Conservation (phyloP, 1,140 invertebrate genomes). For the Lethrus apterus region DNA sequence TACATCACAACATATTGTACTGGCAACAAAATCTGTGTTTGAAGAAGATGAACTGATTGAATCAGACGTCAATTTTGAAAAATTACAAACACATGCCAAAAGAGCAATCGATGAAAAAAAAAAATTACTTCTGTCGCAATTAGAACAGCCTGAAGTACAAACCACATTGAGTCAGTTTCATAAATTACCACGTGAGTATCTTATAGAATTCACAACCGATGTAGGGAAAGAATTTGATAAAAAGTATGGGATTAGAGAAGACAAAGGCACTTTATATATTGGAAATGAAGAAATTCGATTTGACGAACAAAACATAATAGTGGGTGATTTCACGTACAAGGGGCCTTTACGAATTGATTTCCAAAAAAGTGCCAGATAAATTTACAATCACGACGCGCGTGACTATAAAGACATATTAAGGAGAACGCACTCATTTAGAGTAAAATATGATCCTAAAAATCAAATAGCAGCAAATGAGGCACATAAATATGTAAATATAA, state of each 20-base stretch:
- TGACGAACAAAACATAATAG: background rate
- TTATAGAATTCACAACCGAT: too few relatives aligned
- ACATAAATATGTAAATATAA: conserved; percentile 5
- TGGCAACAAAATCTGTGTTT: too few relatives aligned
- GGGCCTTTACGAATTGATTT: conserved; percentile 19
- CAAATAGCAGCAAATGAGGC: conserved; percentile 1
- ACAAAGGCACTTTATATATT: conserved; percentile 13
- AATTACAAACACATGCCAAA: too few relatives aligned
- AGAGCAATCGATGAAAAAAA: too few relatives aligned
- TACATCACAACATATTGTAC: too few relatives aligned
- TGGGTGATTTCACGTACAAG: conserved; percentile 9
- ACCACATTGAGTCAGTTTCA: too few relatives aligned
- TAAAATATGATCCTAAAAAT: background rate
- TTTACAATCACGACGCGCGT: conserved; percentile 11
- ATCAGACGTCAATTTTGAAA: too few relatives aligned
- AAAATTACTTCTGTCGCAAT: too few relatives aligned
- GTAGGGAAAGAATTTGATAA: conserved; percentile 16
- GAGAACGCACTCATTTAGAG: background rate
- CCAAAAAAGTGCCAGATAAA: conserved; percentile 14
- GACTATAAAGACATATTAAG: background rate
- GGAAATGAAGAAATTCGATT: conserved; percentile 13
- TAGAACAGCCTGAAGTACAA: too few relatives aligned
- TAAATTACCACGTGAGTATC: too few relatives aligned
- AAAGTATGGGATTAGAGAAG: conserved; percentile 15
- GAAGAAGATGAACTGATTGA: too few relatives aligned